Evolutionary conservation across 2,888 invertebrate genomes (phyloP).

Genomic region (Drosophila nr. perissopoda): DNA sequence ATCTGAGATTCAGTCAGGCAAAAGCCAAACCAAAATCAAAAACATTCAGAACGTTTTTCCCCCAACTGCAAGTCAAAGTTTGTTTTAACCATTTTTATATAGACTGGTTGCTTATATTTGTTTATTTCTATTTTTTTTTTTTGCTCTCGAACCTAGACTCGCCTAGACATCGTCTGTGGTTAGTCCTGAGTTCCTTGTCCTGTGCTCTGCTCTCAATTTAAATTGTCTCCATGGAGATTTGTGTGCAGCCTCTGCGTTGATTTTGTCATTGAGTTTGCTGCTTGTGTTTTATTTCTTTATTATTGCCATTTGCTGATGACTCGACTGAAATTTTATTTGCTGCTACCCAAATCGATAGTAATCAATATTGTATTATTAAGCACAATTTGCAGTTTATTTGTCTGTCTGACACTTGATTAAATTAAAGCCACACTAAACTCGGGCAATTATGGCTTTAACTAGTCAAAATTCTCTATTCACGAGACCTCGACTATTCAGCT

Average conservation of each 20-base stretch:
- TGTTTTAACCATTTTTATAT: conserved; percentile 60
- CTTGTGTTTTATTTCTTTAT: conserved; percentile 16
- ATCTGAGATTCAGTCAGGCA: conserved; percentile 63
- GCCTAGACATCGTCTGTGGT: conserved; percentile 55
- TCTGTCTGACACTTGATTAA: conserved; percentile 21
- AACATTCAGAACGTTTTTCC: conserved; percentile 31
- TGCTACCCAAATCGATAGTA: conserved; percentile 52
- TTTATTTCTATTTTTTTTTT: conserved; percentile 7
- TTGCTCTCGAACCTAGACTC: conserved; percentile 17
- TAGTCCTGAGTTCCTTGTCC: conserved; percentile 24
- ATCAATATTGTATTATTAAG: conserved; percentile 55
- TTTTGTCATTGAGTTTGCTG: conserved; percentile 42
- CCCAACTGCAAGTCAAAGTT: conserved; percentile 51
- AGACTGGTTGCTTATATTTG: conserved; percentile 24
- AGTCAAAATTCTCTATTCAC: background rate
- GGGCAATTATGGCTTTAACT: conserved; percentile 6
- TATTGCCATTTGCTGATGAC: conserved; percentile 26
- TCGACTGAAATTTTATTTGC: conserved; percentile 32
- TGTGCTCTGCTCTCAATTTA: conserved; percentile 54
- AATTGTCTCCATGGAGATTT: conserved; percentile 81
- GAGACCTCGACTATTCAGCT: background rate
- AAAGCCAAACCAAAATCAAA: conserved; percentile 18
- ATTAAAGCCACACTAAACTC: conserved; percentile 7
- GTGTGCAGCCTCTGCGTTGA: conserved; percentile 40
- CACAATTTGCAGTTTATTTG: conserved; percentile 47